These are phyloP conservation scores for Capreolus pygargus DNA, from an alignment of 2,113 vertebrate species.

Conservation along the genomic window DNA sequence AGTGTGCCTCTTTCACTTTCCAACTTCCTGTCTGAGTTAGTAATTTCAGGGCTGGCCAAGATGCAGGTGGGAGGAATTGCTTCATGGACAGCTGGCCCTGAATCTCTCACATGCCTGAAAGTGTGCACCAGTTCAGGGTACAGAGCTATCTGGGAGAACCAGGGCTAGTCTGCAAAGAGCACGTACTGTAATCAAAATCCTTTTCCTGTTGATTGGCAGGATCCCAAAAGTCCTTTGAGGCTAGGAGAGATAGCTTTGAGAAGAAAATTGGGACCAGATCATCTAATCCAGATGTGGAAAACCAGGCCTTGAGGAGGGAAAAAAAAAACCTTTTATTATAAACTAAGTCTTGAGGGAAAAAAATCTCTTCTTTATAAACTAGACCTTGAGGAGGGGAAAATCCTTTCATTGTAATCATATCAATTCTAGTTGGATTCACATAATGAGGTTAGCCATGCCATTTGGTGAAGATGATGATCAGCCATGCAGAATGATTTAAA, in stretches of 20 bases:
- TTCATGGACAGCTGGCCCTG: conserved; percentile 66
- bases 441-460: conserved; percentile 44
- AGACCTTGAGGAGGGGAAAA: conserved; percentile 31
- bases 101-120: conserved; percentile 60
- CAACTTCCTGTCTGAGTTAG: conserved; percentile 77
- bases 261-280: conserved; percentile 61
- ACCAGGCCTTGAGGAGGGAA: not conserved
- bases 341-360: not conserved
- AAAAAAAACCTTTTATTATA: conserved; percentile 19
- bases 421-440: conserved; percentile 46
- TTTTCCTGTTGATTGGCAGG: conserved; percentile 61
- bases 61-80: conserved; percentile 68
- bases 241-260: conserved; percentile 54
- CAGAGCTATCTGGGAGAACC: conserved; percentile 44
- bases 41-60: conserved; percentile 70
- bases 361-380: conserved; percentile 41
- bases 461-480: conserved; percentile 45
- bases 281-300: conserved; percentile 69
- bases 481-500: conserved; percentile 33
- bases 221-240: conserved; percentile 48
- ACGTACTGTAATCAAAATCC: conserved; percentile 49
- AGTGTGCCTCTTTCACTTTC: conserved; percentile 77
- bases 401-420: conserved; percentile 58
- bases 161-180: conserved; percentile 33
- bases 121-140: conserved; percentile 36